Conservation (phyloP, 2,888 invertebrate species). For the Keiferia lycopersicella region DNA sequence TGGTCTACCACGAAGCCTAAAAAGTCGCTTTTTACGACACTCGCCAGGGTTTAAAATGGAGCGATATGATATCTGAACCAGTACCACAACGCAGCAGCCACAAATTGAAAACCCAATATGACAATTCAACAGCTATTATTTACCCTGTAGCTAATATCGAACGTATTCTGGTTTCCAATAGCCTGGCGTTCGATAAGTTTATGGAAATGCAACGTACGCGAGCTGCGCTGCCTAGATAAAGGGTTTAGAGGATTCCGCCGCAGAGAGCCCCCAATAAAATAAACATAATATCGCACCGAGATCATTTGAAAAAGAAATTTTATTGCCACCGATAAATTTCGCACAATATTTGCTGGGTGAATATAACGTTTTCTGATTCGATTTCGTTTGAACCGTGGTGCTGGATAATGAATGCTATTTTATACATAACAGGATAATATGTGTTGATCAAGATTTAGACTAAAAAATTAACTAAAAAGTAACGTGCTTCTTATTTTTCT, state of each 20-base stretch:
- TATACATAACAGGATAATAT: too few relatives aligned
- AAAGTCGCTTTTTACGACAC: too few relatives aligned
- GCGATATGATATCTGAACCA: too few relatives aligned
- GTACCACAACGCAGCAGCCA: too few relatives aligned
- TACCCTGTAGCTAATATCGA: conserved; percentile 26
- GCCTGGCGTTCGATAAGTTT: conserved; percentile 56
- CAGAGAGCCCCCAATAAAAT: conserved; percentile 15
- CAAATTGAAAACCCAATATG: neutral
- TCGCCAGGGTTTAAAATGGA: too few relatives aligned
- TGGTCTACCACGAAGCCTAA: too few relatives aligned
- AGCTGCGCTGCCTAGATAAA: conserved; percentile 64
- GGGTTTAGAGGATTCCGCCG: conserved; percentile 45
- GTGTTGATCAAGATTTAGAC: too few relatives aligned
- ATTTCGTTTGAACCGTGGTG: too few relatives aligned
- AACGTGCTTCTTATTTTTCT: too few relatives aligned
- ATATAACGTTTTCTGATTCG: neutral
- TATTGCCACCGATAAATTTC: neutral
- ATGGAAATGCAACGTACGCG: conserved; percentile 57
- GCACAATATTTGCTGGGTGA: neutral
- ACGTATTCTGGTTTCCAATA: conserved; percentile 48
- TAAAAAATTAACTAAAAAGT: too few relatives aligned
- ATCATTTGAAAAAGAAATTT: conserved; percentile 8
- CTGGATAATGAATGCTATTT: too few relatives aligned
- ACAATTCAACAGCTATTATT: neutral
- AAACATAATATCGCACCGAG: conserved; percentile 3